Base-by-base conservation (phyloP, 2,888 invertebrate species). In the Lasius fuliginosus region DNA sequence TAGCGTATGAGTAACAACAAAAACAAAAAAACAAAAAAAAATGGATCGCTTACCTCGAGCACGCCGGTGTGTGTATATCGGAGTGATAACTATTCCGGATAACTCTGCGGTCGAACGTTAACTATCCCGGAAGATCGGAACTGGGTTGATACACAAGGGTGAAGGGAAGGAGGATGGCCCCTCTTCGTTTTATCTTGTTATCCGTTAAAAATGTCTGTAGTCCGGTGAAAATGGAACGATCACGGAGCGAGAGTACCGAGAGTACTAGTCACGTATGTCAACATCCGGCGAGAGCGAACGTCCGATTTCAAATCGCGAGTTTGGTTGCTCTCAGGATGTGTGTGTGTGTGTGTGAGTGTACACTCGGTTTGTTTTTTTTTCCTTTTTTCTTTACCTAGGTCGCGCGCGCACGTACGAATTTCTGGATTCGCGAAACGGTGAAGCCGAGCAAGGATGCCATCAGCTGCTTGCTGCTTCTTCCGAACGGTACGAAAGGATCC, bases 11-110 rank as follows among this genome's bases (percentile, higher is more conserved):
- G 9, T 15, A 0, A n/a, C n/a, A n/a, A n/a, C n/a, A n/a, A n/a
- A n/a, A n/a, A n/a, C n/a, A n/a, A n/a, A 3, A 27, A 46, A 4
- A 15, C 23, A 15, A 42, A 15, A 5, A 5, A 36, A 3, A 33
- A 23, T 49, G 18, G 1, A 46, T 46, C 23, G 79, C 73, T 81
- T 73, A 73, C 79, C 73, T 79, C 12, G 58, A 60, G 18, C 8
- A 62, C 12, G 79, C 73, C 73, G 79, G 60, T 23, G 69, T 18
- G 27, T 23, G 18, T 46, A 4, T 6, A 23, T 12, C 18, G 3
- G 9, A 4, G 3, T 18, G 46, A 62, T 40, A 42, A 30, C 27
- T 15, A 15, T 56, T 30, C 9, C 23, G 12, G 23, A 36, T 23
- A 36, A 36, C 64, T 11, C 11, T n/a, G 60, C 33, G 46, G 23